Percentiles rank a stretch among this genome's conserved stretches.
Conservation (phyloP, 53 echinoderm and acorn worm genomes). For the Paelopatides confundens region DNA sequence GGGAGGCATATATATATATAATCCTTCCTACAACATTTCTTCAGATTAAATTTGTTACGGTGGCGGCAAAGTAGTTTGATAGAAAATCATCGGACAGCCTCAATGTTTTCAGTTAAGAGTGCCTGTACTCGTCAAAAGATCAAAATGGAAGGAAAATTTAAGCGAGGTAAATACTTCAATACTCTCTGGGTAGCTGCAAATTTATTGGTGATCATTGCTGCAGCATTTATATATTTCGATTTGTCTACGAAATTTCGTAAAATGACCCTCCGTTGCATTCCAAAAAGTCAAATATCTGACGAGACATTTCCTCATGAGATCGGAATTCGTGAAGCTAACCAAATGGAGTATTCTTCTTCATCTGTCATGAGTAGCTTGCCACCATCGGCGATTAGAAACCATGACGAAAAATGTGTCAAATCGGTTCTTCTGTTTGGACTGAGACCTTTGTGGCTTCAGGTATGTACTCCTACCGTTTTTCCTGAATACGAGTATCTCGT, state of each 20-base stretch:
- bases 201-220: conserved; percentile 34
- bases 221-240: conserved; percentile 33
- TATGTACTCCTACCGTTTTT: conserved; percentile 22
- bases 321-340: conserved; percentile 31
- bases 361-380: neutral
- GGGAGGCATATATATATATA: too few species aligned
- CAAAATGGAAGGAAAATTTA: conserved; percentile 36
- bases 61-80: neutral
- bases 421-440: conserved; percentile 27
- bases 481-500: conserved; percentile 37
- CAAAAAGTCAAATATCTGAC: neutral
- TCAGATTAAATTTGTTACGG: neutral
- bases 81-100: neutral
- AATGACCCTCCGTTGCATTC: conserved; percentile 30
- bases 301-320: conserved; percentile 11
- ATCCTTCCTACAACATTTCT: neutral
- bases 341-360: neutral
- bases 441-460: conserved; percentile 36
- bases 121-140: conserved; percentile 42
- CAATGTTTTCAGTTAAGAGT: conserved; percentile 32
- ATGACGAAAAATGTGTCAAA: neutral
- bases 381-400: neutral
- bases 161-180: conserved; percentile 39
- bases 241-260: conserved; percentile 31
- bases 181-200: conserved; percentile 39